These are phyloP conservation scores for Dicyrtomina minuta DNA, from an alignment of 2,888 invertebrate species.

Conservation along the genomic window DNA sequence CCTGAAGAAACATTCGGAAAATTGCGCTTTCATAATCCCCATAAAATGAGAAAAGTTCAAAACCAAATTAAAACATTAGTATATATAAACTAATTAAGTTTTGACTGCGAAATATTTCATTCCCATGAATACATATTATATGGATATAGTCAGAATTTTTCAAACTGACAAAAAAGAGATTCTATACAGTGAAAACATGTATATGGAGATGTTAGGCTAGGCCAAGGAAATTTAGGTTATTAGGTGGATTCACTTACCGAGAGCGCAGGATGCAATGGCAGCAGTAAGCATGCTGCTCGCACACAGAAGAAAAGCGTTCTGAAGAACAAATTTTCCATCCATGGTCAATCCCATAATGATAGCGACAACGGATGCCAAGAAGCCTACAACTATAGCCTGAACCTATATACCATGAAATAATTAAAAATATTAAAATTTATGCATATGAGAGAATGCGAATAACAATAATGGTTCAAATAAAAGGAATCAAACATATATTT, in stretches of 20 bases:
- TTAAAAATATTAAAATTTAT: too few species aligned
- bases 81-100: too few species aligned
- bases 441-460: too few species aligned
- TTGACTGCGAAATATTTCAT: too few species aligned
- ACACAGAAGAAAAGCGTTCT: constrained; percentile 71
- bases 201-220: background rate
- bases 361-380: constrained; percentile 70
- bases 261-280: constrained; percentile 71
- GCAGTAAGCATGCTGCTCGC: constrained; percentile 75
- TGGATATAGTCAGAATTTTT: background rate
- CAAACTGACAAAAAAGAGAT: too few species aligned
- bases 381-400: constrained; percentile 72
- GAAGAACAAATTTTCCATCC: constrained; percentile 70
- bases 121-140: constrained; percentile 6
- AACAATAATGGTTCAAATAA: background rate
- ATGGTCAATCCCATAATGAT: constrained; percentile 74
- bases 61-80: too few species aligned
- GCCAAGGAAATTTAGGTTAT: too few species aligned
- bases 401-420: constrained; percentile 58
- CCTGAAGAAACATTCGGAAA: background rate
- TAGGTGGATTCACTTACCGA: constrained; percentile 58
- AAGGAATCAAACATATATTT: too few species aligned
- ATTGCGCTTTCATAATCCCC: too few species aligned
- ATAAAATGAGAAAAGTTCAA: too few species aligned
- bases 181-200: background rate